Percentiles rank a stretch among this genome's conserved stretches.
These are phyloP conservation scores for Pristionchus pacificus DNA, from an alignment of 1,140 invertebrate species.

Conservation along the genomic window DNA sequence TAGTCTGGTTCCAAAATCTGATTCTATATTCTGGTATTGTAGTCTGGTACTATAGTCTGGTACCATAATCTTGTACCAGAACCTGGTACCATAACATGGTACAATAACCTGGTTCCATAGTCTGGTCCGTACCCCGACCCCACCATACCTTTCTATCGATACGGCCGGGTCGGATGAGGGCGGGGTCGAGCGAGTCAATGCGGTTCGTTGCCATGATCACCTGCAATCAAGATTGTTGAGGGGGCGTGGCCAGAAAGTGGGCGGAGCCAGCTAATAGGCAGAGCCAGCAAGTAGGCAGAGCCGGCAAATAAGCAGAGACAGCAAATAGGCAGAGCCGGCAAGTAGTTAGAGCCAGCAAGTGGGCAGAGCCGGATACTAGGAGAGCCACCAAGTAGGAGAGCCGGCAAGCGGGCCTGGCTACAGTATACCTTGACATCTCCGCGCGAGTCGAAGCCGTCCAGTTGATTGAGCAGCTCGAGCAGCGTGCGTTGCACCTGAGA, in stretches of 20 bases:
- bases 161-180: constrained; percentile 61
- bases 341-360: neutral
- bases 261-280: too few species aligned
- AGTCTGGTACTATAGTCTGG: too few species aligned
- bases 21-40: too few species aligned
- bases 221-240: constrained; percentile 24
- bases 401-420: neutral
- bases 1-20: too few species aligned
- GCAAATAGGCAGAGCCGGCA: neutral
- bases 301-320: neutral
- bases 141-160: constrained; percentile 60
- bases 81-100: too few species aligned
- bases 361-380: neutral
- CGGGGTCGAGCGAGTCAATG: constrained; percentile 63
- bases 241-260: neutral
- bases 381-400: neutral
- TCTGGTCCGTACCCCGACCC: neutral
- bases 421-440: constrained; percentile 47
- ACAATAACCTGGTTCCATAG: too few species aligned
- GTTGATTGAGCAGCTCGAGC: constrained; percentile 52
- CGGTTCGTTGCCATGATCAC: constrained; percentile 64
- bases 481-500: constrained; percentile 54
- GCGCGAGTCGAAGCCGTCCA: constrained; percentile 52
- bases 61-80: too few species aligned
- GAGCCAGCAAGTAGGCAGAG: neutral